A percentile compares a stretch with the other conserved stretches of the same genome.
Conservation (phyloP, 2,113 vertebrate genomes). For the Spilogale gracilis region DNA sequence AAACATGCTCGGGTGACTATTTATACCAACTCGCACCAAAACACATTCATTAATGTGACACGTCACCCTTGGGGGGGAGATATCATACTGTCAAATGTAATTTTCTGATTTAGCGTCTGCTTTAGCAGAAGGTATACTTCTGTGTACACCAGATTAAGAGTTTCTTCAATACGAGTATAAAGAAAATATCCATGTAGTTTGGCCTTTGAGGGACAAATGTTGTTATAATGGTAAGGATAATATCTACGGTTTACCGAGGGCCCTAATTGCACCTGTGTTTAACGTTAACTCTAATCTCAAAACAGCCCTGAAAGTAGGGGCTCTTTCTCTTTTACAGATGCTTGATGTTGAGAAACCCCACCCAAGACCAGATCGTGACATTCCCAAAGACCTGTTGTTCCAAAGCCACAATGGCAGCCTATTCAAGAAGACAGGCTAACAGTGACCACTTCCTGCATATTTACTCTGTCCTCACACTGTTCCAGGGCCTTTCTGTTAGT, state of each 20-base stretch:
- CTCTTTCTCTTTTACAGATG: constrained; percentile 41
- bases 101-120: not conserved
- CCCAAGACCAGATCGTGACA: not conserved
- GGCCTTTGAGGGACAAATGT: not conserved
- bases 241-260: not conserved
- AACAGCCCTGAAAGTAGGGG: not conserved
- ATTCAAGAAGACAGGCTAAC: not conserved
- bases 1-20: not conserved
- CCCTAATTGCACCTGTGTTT: not conserved
- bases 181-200: not conserved
- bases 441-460: not conserved
- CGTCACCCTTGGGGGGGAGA: not conserved
- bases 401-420: not conserved
- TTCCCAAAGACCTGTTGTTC: not conserved
- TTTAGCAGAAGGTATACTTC: not conserved
- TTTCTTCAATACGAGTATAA: not conserved
- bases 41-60: not conserved
- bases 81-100: constrained; percentile 2
- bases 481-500: not conserved
- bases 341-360: not conserved
- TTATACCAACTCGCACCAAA: not conserved
- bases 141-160: not conserved
- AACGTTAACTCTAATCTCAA: constrained; percentile 34
- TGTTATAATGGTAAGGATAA: not conserved
- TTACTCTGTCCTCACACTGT: not conserved